A percentile compares a stretch with the other conserved stretches of the same genome.
Evolutionary conservation across 2,888 invertebrate genomes (phyloP).

Genomic region (Euplexia lucipara): DNA sequence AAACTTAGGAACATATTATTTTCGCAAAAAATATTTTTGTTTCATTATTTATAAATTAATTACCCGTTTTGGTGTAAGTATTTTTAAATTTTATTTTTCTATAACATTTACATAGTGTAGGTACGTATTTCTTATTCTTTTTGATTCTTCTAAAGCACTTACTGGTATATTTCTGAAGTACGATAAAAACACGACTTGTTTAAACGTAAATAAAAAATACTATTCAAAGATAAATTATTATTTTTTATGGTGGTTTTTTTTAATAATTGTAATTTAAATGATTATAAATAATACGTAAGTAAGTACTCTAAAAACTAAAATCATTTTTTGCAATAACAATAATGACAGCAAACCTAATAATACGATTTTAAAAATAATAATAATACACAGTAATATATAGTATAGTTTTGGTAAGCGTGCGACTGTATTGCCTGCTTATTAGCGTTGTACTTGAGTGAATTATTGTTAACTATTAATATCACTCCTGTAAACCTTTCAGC

Average conservation of each 20-base stretch:
- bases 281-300: neutral
- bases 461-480: conserved; percentile 74
- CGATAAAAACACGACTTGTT: too few relatives aligned
- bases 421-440: conserved; percentile 82
- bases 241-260: conserved; percentile 6
- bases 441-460: conserved; percentile 86
- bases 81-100: conserved; percentile 32
- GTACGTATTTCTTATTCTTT: conserved; percentile 23
- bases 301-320: conserved; percentile 24
- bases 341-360: conserved; percentile 40
- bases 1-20: conserved; percentile 60
- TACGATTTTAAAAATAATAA: conserved; percentile 53
- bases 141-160: conserved; percentile 50
- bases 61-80: conserved; percentile 25
- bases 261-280: neutral
- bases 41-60: conserved; percentile 13
- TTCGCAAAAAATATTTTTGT: conserved; percentile 64
- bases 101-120: conserved; percentile 30
- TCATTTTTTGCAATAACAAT: conserved; percentile 62
- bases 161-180: conserved; percentile 36
- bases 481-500: conserved; percentile 75
- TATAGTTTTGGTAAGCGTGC: conserved; percentile 77
- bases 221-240: neutral
- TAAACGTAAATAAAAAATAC: too few relatives aligned
- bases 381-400: conserved; percentile 55